Conservation (phyloP, 2,888 invertebrate species). For the Acanthosepion lycidas region DNA sequence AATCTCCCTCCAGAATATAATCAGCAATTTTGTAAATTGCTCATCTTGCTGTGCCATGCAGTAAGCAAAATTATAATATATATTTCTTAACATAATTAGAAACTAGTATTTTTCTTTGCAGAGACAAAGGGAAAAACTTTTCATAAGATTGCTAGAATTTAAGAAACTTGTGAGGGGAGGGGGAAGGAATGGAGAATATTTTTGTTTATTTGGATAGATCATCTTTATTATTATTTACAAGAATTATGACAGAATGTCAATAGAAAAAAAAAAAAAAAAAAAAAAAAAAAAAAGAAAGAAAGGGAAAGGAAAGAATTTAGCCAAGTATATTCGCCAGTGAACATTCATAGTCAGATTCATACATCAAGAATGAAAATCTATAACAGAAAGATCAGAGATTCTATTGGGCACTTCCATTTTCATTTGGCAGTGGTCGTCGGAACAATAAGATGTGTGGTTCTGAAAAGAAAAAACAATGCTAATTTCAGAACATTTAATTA, state of each 20-base stretch:
- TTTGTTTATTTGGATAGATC: not conserved
- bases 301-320: not conserved
- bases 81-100: too few species aligned
- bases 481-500: not conserved
- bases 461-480: slow-evolving; percentile 74
- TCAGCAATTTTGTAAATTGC: too few species aligned
- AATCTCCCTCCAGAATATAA: too few species aligned
- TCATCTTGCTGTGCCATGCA: too few species aligned
- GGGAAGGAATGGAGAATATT: too few species aligned
- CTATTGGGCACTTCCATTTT: not conserved
- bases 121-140: too few species aligned
- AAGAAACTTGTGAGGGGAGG: too few species aligned
- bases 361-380: not conserved
- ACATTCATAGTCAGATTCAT: slow-evolving; percentile 24
- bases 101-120: too few species aligned
- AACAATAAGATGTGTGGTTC: slow-evolving; percentile 94
- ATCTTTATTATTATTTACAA: slow-evolving; percentile 22
- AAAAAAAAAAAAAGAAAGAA: not conserved
- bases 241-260: not conserved
- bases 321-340: not conserved
- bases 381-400: not conserved
- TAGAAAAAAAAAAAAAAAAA: not conserved
- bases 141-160: too few species aligned
- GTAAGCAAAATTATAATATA: too few species aligned
- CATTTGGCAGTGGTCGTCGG: slow-evolving; percentile 63